These are phyloP conservation scores for Struthidea cinerea DNA, from an alignment of 2,113 vertebrate genomes.

Conservation along the genomic window DNA sequence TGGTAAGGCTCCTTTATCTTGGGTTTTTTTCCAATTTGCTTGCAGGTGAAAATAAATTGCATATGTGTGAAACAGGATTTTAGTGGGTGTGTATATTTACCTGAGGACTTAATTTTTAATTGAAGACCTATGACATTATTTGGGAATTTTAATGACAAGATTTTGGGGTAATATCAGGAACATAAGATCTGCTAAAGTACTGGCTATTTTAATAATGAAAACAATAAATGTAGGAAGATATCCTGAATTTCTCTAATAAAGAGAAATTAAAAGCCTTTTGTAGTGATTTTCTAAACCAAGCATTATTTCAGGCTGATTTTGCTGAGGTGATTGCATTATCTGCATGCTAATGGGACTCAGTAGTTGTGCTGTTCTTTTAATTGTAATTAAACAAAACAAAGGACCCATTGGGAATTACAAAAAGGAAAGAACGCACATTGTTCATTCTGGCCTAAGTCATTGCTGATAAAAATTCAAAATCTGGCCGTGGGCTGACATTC, in stretches of 20 bases:
- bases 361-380: background rate
- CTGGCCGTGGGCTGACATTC: background rate
- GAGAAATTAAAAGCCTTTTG: background rate
- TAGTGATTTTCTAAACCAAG: background rate
- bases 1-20: background rate
- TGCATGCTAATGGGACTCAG: background rate
- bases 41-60: background rate
- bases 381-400: slow-evolving; percentile 20
- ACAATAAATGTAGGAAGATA: background rate
- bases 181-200: background rate
- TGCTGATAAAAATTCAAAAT: background rate
- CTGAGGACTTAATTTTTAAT: background rate
- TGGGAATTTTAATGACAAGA: background rate
- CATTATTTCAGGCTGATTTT: slow-evolving; percentile 3
- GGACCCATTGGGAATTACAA: background rate
- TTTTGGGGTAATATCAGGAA: background rate
- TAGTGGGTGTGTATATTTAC: background rate
- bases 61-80: background rate
- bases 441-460: background rate
- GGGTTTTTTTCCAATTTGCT: background rate
- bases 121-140: background rate
- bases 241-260: background rate
- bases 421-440: background rate
- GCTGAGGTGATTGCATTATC: background rate
- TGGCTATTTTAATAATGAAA: background rate